Evolutionary conservation across 2,888 invertebrate species (phyloP), one percentile per base, ranked within the genome.

Genomic region (Diaprepes abbreviatus): DNA sequence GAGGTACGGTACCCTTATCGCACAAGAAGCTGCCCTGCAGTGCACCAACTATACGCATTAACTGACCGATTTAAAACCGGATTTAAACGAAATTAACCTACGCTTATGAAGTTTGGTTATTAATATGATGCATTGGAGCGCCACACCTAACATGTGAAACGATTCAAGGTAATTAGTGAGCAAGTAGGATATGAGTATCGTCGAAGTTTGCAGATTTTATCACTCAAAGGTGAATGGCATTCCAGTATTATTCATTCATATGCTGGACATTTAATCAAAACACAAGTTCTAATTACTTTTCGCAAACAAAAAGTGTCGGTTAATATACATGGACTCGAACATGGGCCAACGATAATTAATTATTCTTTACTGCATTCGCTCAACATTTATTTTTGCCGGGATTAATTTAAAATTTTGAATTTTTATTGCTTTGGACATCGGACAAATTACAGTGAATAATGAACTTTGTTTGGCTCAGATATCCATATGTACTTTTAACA

Each of bases 81-180:
- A 28, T 38, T 31, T 50, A 16, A 50, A 50, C 5, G 2, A 50
- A 28, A 50, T 31, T 24, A 28, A 16, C 9, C 28, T 65, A 57
- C 66, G 65, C 62, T 71, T 62, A 74, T 74, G 72, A 45, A 50
- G 64, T 62, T 64, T 68, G 57, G 70, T 75, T 75, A 75, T 74
- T 74, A 77, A 76, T 71, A 71, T 73, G 70, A 71, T 73, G 75
- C 75, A 75, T 72, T 73, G 66, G 70, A 67, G 70, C 74, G 66
- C 74, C 74, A 75, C 76, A 74, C 75, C 76, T 78, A 71, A 74
- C 75, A 73, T 70, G 73, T 77, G 75, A 76, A 74, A 75, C 76
- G 75, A 77, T 78, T 77, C 75, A 73, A 73, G 62, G 74, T 76
- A 78, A 78, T 78, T 77, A 78, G 75, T 74, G 72, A 57, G 59